Evolutionary conservation across 1,140 invertebrate genomes (phyloP).

Genomic region (Bilobella aurantiaca): DNA sequence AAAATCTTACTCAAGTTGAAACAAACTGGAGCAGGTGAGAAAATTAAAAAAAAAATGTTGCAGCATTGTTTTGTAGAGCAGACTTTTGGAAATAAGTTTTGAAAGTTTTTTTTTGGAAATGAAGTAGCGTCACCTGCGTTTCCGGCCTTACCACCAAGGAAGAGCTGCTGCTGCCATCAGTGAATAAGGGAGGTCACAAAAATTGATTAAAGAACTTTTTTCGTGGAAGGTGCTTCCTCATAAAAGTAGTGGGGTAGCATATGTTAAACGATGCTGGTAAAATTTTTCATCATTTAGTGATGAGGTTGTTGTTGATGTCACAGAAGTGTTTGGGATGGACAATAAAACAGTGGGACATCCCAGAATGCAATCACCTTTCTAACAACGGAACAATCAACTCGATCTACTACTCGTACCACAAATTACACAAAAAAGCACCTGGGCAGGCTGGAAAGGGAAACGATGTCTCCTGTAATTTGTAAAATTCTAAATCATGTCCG

Average conservation of each 20-base stretch:
- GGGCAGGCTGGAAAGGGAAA: no score
- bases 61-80: neutral
- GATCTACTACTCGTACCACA: no score
- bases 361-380: neutral
- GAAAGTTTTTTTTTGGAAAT: neutral
- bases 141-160: neutral
- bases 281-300: neutral
- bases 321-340: neutral
- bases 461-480: neutral
- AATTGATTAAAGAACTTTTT: neutral
- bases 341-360: slow-evolving; percentile 3
- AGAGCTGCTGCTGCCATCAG: neutral
- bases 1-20: no score
- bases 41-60: neutral
- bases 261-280: neutral
- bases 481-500: slow-evolving; percentile 56
- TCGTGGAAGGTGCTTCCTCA: neutral
- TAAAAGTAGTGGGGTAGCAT: neutral
- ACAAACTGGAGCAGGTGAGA: no score
- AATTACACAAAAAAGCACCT: no score
- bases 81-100: neutral
- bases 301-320: neutral
- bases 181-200: neutral
- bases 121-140: neutral
- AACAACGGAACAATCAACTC: neutral